Evolutionary conservation across 2,888 invertebrate species (phyloP), one percentile per base, ranked within the genome.

Genomic region (Hirtodrosophila trivittata): DNA sequence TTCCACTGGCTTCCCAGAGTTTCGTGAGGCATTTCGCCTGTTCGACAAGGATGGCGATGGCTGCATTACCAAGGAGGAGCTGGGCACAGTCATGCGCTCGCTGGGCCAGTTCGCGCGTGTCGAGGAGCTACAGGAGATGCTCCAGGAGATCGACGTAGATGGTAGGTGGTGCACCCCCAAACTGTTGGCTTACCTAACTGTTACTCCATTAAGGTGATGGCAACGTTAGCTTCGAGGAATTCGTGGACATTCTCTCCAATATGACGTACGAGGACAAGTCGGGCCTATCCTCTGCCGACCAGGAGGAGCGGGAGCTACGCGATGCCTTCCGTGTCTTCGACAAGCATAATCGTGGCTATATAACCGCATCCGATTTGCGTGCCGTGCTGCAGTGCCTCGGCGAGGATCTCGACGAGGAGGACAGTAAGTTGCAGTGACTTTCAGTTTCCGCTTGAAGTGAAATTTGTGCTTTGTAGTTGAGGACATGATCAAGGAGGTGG

Each of bases 401-500:
- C 1, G 97, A 97, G 89, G 96, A 97, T 88, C 91, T 97, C 41
- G 95, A 95, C 8, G 97, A 97, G 86, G 97, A 97, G 90, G 97
- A 97, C 90, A 97, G 97, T 96, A 89, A 94, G 94, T 92, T 14
- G 21, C 12, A 21, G 8, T 37, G 18, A n/a, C 3, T 33, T 39
- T n/a, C n/a, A n/a, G n/a, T n/a, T n/a, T n/a, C n/a, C n/a, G n/a
- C n/a, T n/a, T n/a, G n/a, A n/a, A n/a, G n/a, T n/a, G n/a, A n/a
- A n/a, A n/a, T n/a, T n/a, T n/a, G n/a, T n/a, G n/a, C n/a, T n/a
- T n/a, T n/a, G n/a, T n/a, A 97, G 97, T 97, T 91, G 97, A 97
- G 90, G 97, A 97, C 89, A 97, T 98, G 97, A 97, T 98, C 87
- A 97, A 97, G 88, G 97, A 97, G 92, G 97, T 97, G 5, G 97